These are phyloP conservation scores for Cromileptes altivelis DNA, from an alignment of 2,113 vertebrate species.

Conservation along the genomic window DNA sequence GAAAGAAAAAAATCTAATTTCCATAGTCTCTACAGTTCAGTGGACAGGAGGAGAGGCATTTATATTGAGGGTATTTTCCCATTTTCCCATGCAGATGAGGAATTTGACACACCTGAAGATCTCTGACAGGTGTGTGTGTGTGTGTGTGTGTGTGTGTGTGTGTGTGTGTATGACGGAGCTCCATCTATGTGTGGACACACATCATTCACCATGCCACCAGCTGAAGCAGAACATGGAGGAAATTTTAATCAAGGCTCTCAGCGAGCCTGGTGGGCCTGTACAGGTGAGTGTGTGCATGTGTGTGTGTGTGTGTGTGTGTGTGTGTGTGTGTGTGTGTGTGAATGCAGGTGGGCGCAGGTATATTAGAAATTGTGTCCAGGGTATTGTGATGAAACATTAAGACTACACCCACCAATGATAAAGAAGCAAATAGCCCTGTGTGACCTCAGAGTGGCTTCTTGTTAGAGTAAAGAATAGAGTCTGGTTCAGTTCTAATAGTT, in stretches of 20 bases:
- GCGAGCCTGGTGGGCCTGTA: conserved; percentile 57
- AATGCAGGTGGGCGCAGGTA: conserved; percentile 33
- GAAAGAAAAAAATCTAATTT: conserved; percentile 45
- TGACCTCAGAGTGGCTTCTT: conserved; percentile 49
- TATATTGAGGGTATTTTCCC: conserved; percentile 63
- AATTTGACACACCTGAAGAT: conserved; percentile 65
- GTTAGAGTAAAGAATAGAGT: conserved; percentile 47
- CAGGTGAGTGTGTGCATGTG: conserved; percentile 25
- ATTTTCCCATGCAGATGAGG: conserved; percentile 76
- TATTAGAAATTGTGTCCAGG: conserved; percentile 64
- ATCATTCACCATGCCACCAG: conserved; percentile 71
- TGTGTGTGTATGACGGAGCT: conserved; percentile 25
- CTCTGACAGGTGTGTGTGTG: conserved; percentile 32
- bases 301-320: conserved; percentile 10
- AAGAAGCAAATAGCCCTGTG: conserved; percentile 66
- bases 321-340: not conserved
- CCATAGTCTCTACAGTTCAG: conserved; percentile 55
- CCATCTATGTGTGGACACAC: conserved; percentile 72
- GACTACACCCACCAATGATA: conserved; percentile 62
- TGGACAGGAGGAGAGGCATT: conserved; percentile 44
- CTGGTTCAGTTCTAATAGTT: conserved; percentile 36
- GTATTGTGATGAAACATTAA: conserved; percentile 68
- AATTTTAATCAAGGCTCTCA: conserved; percentile 80
- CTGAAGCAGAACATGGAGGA: conserved; percentile 72
- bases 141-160: conserved; percentile 2